Base-by-base conservation (phyloP, 2,888 invertebrate genomes). In the Caenorhabditis sp. region DNA sequence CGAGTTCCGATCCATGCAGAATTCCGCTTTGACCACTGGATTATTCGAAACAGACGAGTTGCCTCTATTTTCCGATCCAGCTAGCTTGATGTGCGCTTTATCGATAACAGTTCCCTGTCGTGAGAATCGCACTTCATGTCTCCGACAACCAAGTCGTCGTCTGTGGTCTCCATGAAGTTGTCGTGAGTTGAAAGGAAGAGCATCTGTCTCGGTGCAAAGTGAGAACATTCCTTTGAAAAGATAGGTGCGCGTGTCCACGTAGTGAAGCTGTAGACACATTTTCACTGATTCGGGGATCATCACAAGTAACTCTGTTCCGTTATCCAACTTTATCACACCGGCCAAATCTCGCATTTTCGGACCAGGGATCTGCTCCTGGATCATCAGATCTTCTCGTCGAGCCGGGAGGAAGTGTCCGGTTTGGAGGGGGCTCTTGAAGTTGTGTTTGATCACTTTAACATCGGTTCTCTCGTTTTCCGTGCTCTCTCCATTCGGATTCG, bases 121-220 rank as follows among this genome's bases (percentile, higher is more conserved):
- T 5, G 81, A 81, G 53, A 86, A 85, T 9, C 83, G 68, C 18
- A 85, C 78, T 40, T 87, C 86, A 13, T 74, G 68, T 1, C 50
- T n/a, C 9, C 87, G 86, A 26, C 83, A 70, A 15, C 84, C 78
- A 5, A 81, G 80, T 1, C 80, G 44, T 1, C 81, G 71, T 53
- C 84, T 82, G 11, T 77, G 85, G 18, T 53, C 62, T 0, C 79
- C 79, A 24, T 60, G 20, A 15, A 87, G 61, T 20, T 74, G 51
- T 11, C 56, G 60, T 2, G 81, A 81, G 4, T 55, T 18, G 60
- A 87, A 87, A 9, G 85, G 67, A 26, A 87, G 71, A 5, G 56
- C 47, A 37, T 87, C 87, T 5, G 70, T 80, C 56, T 87, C 87
- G 22, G 62, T 71, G 9, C 65, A 50, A 55, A 70, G 53, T 8